Conservation (phyloP, 2,888 invertebrate genomes). For the Eupithecia subumbrata region DNA sequence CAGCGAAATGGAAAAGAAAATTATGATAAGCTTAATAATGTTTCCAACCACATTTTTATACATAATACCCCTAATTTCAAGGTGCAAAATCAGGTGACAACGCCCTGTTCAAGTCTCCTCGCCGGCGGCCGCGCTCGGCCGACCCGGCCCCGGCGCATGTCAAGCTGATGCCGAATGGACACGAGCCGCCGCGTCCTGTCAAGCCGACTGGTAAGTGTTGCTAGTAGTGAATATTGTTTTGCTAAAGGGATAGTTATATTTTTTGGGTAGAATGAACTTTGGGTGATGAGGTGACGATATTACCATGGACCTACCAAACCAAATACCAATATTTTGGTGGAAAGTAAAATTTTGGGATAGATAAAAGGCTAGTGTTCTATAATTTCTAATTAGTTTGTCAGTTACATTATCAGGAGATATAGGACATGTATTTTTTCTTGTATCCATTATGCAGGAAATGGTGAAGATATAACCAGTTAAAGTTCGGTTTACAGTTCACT, state of each 20-base stretch:
- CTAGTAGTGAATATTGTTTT: background rate
- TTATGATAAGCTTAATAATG: background rate
- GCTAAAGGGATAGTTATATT: background rate
- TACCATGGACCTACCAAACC: background rate
- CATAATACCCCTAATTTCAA: conserved; percentile 43
- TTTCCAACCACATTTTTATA: background rate
- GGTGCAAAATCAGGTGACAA: conserved; percentile 68
- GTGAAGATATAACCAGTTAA: too few species aligned
- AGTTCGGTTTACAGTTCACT: too few species aligned
- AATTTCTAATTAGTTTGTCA: too few species aligned
- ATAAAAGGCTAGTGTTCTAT: too few species aligned
- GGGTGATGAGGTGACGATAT: background rate
- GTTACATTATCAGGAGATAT: too few species aligned
- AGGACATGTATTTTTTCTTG: too few species aligned
- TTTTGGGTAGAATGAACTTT: background rate
- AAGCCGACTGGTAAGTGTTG: conserved; percentile 82
- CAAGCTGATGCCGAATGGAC: conserved; percentile 72
- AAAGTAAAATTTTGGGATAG: background rate
- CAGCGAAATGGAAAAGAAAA: background rate
- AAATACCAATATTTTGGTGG: background rate
- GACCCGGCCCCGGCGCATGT: conserved; percentile 74
- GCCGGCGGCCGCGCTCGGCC: conserved; percentile 89
- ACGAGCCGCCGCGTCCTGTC: conserved; percentile 88
- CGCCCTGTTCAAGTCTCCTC: conserved; percentile 89
- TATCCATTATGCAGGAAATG: too few species aligned